Base-by-base conservation (phyloP, 2,888 invertebrate genomes). In the Baronia brevicornis region DNA sequence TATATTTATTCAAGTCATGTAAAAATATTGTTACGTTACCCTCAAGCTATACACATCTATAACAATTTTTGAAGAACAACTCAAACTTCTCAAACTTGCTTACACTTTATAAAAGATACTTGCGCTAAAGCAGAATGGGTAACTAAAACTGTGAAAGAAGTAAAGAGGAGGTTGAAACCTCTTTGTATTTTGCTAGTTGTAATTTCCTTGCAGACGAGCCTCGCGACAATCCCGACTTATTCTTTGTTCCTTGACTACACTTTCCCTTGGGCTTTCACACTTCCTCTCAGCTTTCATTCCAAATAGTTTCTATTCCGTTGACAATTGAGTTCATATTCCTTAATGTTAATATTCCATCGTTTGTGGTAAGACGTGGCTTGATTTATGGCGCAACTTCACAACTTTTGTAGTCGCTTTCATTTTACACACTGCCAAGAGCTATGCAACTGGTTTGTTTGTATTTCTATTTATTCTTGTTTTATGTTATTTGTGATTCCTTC, bases 211-310 rank as follows among this genome's bases (percentile, higher is more conserved):
- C 56, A 67, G 73, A 65, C 71, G 61, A 69, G 60, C 44, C 63
- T 59, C 45, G 62, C 64, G 67, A 77, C 79, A 79, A 78, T 78
- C 72, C 71, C 60, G 72, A 60, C 75, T 79, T 77, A 78, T 78
- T n/a, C 78, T 68, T 68, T 73, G 77, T 79, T 72, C 65, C 75
- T 68, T 72, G 71, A 68, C 73, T 75, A 77, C 74, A 78, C 75
- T 78, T 78, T 78, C 77, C 75, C 75, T 60, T 61, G 72, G 71
- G 73, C 64, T 51, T 36, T 41, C 44, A 48, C 41, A 51, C 38
- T 47, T 42, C 51, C 56, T 54, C 57, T 45, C 15, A 3, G 28
- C 38, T 29, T 48, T 34, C 64, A 41, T 14, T 38, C 18, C 5
- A 17, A 2, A 17, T 28, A 35, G 39, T 36, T 43, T 48, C 44